Base-by-base conservation (phyloP, 2,888 invertebrate genomes). In the Dasypolia templi region DNA sequence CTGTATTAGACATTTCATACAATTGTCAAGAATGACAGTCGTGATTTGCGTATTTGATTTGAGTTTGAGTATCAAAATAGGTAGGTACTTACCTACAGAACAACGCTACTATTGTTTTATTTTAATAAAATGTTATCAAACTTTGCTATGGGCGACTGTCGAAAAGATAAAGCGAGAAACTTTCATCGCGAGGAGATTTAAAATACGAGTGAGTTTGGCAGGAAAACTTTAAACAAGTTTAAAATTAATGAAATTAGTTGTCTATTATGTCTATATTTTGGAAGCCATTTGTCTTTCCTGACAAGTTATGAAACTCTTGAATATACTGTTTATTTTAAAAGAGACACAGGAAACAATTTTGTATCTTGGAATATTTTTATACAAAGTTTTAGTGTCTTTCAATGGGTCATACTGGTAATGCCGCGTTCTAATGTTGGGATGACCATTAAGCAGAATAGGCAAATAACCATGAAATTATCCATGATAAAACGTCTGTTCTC, bases 221-320 rank as follows among this genome's bases (percentile, higher is more conserved):
- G 63, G 64, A 55, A 44, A 72, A 75, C 62, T 76, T n/a, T 76
- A 66, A 77, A 72, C 70, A 71, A 85, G 74, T 86, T 83, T 81
- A 46, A 81, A 81, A 77, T 84, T 81, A 86, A 84, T 86, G 49
- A 77, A 86, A 83, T 77, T 83, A 77, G 68, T 77, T 83, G 44
- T 51, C 56, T 75, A 65, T 85, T 82, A 79, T 82, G 53, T 72
- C 73, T 83, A 75, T 65, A 64, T 79, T 81, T 62, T 75, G 17
- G 32, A 29, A 72, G 81, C 59, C 53, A 59, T 82, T 72, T 51
- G 58, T 76, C 81, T 69, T 75, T 63, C n/a, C 53, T 66, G 56
- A 39, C 53, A 63, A 79, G 49, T 61, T 72, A 35, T 51, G 58
- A 53, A 63, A 62, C 39, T 62, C 29, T 22, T 64, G 19, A 66